Base-by-base conservation (phyloP, 2,113 vertebrate species). In the Lepus timidus region DNA sequence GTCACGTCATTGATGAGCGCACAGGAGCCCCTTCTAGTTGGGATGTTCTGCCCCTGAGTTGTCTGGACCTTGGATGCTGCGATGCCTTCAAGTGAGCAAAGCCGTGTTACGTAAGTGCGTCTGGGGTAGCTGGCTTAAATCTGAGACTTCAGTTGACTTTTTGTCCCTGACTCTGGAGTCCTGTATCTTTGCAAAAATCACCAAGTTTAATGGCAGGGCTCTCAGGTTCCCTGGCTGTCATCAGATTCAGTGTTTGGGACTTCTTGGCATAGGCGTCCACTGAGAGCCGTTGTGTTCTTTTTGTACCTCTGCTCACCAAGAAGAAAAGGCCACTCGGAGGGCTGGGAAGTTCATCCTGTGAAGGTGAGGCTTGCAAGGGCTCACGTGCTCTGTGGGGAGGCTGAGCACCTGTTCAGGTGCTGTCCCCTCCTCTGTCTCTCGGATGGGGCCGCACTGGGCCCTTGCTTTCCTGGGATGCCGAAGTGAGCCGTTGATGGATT, bases 261-360 rank as follows among this genome's bases (percentile, higher is more conserved):
- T 96, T 89, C 44, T 93, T 96, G 96, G 95, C 95, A 97, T 91
- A 36, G 17, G 67, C 55, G 52, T n/a, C 70, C 61, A 6, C 31
- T 6, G 58, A 90, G 89, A 95, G 75, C 78, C 36, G 76, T 49
- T 0, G 3, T 81, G 36, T 81, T 78, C 88, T 93, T 86, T 93
- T 93, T 75, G 17, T 80, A 29, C 61, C 67, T 84, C 78, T 86
- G 1, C 64, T 94, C 71, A 58, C 55, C 33, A 55, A 86, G 91
- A 39, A 74, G 92, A 95, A 90, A 58, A 88, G 82, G 55, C 90
- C 91, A 51, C 87, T 91, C 39, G 70, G 68, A 91, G 93, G 74
- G 70, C 23, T 85, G 44, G 80, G 78, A 83, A 67, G 44, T 19
- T 80, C 44, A 12, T 65, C n/a, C 31, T 31, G 71, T 20, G 74